These are phyloP conservation scores for Acanthococcus lagerstroemiae DNA, from an alignment of 2,888 invertebrate species.

Conservation along the genomic window DNA sequence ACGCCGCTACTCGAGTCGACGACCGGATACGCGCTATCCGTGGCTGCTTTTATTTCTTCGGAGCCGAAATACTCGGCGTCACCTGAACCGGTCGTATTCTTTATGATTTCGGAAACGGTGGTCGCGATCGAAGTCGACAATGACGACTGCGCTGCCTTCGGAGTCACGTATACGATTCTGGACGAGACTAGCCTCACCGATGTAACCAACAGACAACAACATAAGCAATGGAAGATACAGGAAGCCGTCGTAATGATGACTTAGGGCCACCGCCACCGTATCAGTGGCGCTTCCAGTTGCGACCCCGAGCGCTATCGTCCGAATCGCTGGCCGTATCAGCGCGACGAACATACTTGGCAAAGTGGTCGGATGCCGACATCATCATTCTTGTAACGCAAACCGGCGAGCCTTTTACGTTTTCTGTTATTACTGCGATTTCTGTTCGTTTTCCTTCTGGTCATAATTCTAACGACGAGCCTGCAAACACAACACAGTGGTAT, in stretches of 20 bases:
- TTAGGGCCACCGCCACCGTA: conserved; percentile 6
- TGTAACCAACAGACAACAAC: conserved; percentile 3
- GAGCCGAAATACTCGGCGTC: neutral
- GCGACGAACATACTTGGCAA: neutral
- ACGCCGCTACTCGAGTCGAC: neutral
- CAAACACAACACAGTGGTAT: neutral
- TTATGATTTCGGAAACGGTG: neutral
- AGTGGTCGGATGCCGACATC: neutral
- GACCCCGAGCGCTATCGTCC: conserved; percentile 6
- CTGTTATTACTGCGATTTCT: conserved; percentile 8
- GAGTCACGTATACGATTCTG: neutral
- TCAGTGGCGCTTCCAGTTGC: conserved; percentile 11
- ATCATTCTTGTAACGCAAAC: neutral
- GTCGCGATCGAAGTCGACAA: conserved; percentile 2
- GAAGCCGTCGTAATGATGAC: conserved; percentile 17
- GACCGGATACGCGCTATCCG: neutral
- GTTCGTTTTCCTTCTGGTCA: conserved; percentile 1
- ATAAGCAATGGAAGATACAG: conserved; percentile 1
- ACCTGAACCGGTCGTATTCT: neutral
- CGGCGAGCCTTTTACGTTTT: conserved; percentile 3
- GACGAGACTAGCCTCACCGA: neutral
- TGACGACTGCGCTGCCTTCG: neutral
- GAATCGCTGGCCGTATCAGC: neutral
- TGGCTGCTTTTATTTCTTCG: neutral
- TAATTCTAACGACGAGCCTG: conserved; percentile 4